phyloP scores from a whole-genome alignment of 2,888 invertebrate genomes.

The Pseudococcus longispinus region DNA sequence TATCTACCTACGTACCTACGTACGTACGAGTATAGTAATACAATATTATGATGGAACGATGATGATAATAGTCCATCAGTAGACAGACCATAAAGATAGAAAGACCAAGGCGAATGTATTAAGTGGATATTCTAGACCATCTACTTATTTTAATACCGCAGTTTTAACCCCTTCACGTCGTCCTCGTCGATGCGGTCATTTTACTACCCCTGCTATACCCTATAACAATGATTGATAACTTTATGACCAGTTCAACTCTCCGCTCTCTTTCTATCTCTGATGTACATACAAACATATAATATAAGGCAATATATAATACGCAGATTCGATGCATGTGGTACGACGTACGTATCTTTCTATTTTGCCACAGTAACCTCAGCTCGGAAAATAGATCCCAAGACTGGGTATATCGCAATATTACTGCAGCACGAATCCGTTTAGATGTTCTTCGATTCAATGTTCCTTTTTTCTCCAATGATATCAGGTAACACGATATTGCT shows the following conservation, averaged over 20 bases:
- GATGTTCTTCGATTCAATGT: not conserved
- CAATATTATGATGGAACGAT: not conserved
- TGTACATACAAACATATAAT: not conserved
- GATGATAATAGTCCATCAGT: not conserved
- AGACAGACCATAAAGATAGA: not conserved
- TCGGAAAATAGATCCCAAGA: not conserved
- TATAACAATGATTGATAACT: not conserved
- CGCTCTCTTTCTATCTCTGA: not conserved
- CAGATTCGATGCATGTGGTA: not conserved
- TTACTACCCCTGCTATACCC: not conserved
- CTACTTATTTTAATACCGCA: not conserved
- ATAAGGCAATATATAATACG: not conserved
- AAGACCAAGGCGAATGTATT: not conserved
- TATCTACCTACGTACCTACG: not conserved
- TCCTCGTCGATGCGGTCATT: not conserved
- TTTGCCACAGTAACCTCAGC: not conserved
- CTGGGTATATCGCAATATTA: not conserved
- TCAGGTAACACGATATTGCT: not conserved
- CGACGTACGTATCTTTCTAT: not conserved
- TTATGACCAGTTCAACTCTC: not conserved
- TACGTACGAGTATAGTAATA: not conserved
- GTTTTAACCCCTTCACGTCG: not conserved
- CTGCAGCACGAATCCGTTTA: no score
- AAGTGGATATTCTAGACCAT: not conserved
- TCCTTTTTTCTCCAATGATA: not conserved